Conservation (phyloP, 2,888 invertebrate species). For the Andrena trimmerana region DNA sequence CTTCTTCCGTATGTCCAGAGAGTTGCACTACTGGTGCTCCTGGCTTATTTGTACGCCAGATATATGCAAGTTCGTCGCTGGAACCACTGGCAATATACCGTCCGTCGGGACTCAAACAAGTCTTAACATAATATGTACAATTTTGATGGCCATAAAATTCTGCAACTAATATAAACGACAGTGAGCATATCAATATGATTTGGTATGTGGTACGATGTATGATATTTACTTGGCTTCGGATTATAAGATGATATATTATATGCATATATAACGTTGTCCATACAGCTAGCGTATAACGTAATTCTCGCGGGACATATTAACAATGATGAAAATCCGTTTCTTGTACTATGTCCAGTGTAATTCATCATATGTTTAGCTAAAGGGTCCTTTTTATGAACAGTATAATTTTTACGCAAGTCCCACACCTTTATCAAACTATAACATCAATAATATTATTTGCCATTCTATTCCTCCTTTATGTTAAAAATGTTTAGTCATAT, state of each 20-base stretch:
- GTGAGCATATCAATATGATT: slow-evolving; percentile 2
- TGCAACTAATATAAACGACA: slow-evolving; percentile 77
- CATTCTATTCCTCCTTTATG: not conserved
- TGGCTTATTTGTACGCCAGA: slow-evolving; percentile 91
- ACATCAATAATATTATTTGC: slow-evolving; percentile 26
- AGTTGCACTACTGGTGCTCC: slow-evolving; percentile 89
- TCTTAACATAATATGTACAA: slow-evolving; percentile 94
- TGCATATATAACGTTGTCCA: slow-evolving; percentile 94
- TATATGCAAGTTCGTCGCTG: slow-evolving; percentile 93
- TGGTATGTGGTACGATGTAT: not conserved
- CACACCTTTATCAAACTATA: slow-evolving; percentile 91
- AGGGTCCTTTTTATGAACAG: slow-evolving; percentile 89
- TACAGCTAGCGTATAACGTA: slow-evolving; percentile 93
- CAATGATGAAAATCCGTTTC: slow-evolving; percentile 92
- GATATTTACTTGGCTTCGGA: slow-evolving; percentile 87
- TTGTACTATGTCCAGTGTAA: slow-evolving; percentile 90
- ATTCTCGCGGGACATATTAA: slow-evolving; percentile 90
- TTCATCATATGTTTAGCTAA: slow-evolving; percentile 90
- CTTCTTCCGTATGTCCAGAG: slow-evolving; percentile 93
- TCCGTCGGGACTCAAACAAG: slow-evolving; percentile 92
- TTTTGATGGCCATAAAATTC: slow-evolving; percentile 90
- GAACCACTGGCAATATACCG: slow-evolving; percentile 95
- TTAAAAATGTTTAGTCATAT: not conserved
- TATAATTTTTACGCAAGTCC: slow-evolving; percentile 94
- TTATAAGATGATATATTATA: slow-evolving; percentile 92